Base-by-base conservation (phyloP, 2,113 vertebrate genomes). In the Nycticryphes semicollaris region DNA sequence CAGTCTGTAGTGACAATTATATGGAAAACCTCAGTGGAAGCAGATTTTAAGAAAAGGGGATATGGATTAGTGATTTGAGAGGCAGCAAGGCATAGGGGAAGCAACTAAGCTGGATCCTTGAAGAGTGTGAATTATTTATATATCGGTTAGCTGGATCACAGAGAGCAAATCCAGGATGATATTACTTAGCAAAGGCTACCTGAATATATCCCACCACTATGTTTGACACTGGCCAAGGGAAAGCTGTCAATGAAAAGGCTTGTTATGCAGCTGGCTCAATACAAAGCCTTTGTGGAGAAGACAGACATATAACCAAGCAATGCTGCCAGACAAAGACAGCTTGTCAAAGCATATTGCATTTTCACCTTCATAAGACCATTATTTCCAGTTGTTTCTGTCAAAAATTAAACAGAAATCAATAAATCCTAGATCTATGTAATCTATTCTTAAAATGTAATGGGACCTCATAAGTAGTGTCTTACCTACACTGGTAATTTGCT, bases 1-100 rank as follows among this genome's bases (percentile, higher is more conserved):
- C 96, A 93, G n/a, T 97, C 94, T 96, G 84, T 30, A 30, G 53
- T 39, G 51, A 84, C 80, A 82, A 86, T 96, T 97, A 95, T 91
- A 96, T 72, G 73, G 51, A 53, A 87, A 90, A 79, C 56, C 31
- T 91, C 37, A 41, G 88, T 94, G 95, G 92, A 97, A 96, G 76
- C 80, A 96, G 48, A 92, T 96, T 96, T 84, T 95, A 93, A 82
- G 54, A 16, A 63, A 69, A 64, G 14, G 24, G 7, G 88, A 41
- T 43, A 92, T 90, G 92, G 76, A 91, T 91, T 94, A 84, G 60
- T 84, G 69, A 92, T 90, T 76, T 96, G 90, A 96, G 74, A 97
- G 57, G 82, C 77, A 97, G 84, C 10, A 95, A 94, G 96, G 56
- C 68, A 89, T 53, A 69, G 69, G 45, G 48, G 51, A 94, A 84